Evolutionary conservation across 2,797 vertebrate genomes (phyloP).

Genomic region (Philypnodon macrostomus): DNA sequence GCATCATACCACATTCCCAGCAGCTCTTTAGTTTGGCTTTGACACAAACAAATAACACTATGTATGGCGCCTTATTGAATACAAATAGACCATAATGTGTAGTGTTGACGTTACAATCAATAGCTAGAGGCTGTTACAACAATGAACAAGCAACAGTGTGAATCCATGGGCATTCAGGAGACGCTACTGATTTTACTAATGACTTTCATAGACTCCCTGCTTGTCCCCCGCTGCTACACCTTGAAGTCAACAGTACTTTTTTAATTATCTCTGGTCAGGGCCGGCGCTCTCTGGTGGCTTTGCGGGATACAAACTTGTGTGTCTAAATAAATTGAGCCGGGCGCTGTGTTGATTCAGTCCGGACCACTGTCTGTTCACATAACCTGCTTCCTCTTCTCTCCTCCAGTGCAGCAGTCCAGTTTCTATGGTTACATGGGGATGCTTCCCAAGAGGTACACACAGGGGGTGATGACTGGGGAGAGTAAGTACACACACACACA

Average conservation of each 20-base stretch:
- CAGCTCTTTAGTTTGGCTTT: neutral
- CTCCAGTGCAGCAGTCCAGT: constrained; percentile 98
- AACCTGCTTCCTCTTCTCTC: constrained; percentile 39
- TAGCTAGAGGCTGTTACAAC: constrained; percentile 7
- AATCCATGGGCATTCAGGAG: neutral
- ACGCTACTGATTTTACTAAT: constrained; percentile 14
- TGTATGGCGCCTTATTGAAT: neutral
- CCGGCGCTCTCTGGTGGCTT: constrained; percentile 11
- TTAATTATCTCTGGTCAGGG: constrained; percentile 42
- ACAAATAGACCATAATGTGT: constrained; percentile 1
- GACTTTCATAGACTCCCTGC: constrained; percentile 3
- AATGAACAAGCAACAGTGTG: constrained; percentile 14
- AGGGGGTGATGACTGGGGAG: constrained; percentile 98
- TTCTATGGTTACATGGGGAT: constrained; percentile 99
- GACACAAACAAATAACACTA: neutral
- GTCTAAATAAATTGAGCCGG: constrained; percentile 31
- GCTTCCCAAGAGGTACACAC: constrained; percentile 96
- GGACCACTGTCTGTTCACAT: constrained; percentile 34
- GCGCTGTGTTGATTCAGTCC: constrained; percentile 18
- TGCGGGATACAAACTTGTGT: constrained; percentile 12
- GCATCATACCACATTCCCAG: neutral
- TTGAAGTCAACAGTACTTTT: constrained; percentile 15
- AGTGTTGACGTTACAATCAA: constrained; percentile 1
- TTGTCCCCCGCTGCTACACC: constrained; percentile 1
- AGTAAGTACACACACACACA: constrained; percentile 80